phyloP scores from a whole-genome alignment of 2,888 invertebrate species.

The Antitype chi region DNA sequence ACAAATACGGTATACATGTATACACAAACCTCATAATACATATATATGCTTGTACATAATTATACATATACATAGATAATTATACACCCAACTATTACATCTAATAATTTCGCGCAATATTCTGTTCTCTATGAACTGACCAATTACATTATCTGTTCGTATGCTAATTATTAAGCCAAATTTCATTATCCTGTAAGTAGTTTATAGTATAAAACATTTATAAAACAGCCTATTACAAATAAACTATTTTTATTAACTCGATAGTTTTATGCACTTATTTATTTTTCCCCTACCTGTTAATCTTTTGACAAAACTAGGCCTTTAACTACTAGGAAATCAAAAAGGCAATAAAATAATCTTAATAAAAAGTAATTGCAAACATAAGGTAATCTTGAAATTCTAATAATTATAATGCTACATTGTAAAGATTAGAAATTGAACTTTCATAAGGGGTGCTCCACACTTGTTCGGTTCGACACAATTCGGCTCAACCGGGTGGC shows the following conservation, averaged over 20 bases:
- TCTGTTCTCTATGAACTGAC: too few species aligned
- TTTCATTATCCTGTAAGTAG: background rate
- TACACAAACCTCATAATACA: too few species aligned
- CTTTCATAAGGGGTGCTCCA: background rate
- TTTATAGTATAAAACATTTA: background rate
- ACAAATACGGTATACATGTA: too few species aligned
- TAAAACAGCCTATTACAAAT: slow-evolving; percentile 4
- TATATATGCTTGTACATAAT: too few species aligned
- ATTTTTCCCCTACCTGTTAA: background rate
- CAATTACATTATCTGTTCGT: background rate
- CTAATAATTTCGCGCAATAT: too few species aligned
- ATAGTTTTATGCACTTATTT: background rate
- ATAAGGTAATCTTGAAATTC: slow-evolving; percentile 14
- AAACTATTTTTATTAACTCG: background rate
- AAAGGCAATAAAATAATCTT: background rate
- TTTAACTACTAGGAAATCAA: too few species aligned
- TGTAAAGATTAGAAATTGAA: slow-evolving; percentile 5
- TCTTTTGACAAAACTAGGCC: background rate
- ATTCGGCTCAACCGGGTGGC: background rate
- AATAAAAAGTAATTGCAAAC: slow-evolving; percentile 2
- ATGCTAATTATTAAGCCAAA: too few species aligned
- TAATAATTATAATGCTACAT: slow-evolving; percentile 23
- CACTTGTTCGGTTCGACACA: background rate
- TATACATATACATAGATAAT: too few species aligned
- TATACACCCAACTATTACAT: too few species aligned